phyloP scores from a whole-genome alignment of 2,113 vertebrate species.

The Arizona elegans region DNA sequence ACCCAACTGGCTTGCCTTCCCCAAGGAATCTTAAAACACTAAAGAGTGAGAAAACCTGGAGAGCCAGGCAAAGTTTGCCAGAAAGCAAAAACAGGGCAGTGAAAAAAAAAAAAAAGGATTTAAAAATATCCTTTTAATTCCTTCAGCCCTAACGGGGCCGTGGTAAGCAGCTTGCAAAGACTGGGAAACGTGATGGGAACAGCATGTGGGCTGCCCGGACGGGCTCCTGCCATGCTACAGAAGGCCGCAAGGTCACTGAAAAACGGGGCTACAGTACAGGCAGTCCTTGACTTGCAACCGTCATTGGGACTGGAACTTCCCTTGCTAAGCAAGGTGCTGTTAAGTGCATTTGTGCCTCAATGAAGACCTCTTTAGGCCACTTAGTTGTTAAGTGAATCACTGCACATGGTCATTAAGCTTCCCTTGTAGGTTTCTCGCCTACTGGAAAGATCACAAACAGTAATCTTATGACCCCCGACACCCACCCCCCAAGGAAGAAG shows the following conservation, averaged over 20 bases:
- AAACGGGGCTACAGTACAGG: no score
- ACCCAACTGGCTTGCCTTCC: not conserved
- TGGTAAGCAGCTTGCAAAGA: not conserved
- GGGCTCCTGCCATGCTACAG: not conserved
- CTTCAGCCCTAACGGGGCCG: not conserved
- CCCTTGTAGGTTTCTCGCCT: not conserved
- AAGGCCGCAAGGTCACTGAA: no score
- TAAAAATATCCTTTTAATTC: not conserved
- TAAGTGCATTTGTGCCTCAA: no score
- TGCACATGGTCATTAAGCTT: not conserved
- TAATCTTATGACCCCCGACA: not conserved
- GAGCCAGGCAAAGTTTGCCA: not conserved
- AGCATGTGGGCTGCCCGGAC: not conserved
- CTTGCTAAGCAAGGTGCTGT: no score
- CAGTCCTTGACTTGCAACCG: no score
- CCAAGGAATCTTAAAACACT: no score
- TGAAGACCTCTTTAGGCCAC: not conserved
- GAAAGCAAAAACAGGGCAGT: not conserved
- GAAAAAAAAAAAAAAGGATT: not conserved
- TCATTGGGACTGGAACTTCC: no score
- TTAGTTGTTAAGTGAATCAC: not conserved
- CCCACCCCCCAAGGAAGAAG: not conserved
- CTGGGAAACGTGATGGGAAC: rapidly evolving
- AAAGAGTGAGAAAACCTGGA: not conserved
- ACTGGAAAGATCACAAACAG: no score